Evolutionary conservation across 2,797 vertebrate species (phyloP), one percentile per base, ranked within the genome.

Genomic region (Glossophaga mutica): DNA sequence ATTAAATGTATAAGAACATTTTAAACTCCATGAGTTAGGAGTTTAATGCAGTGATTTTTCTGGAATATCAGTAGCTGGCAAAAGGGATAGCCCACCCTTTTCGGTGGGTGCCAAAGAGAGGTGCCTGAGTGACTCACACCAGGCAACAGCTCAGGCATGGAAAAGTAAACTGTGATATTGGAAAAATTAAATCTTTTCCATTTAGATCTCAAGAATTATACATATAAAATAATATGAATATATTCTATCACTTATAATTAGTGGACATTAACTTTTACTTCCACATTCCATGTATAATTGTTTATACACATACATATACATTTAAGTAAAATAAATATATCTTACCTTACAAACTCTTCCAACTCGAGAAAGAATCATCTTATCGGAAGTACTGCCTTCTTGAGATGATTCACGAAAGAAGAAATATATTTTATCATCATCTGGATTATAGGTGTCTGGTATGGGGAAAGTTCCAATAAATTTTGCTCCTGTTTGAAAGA

Each of bases 341-440:
- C 99, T 99, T 98, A 99, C 99, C 99, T 99, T 99, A 98, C 99
- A 99, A 96, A 99, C 99, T 95, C 99, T 99, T 91, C 99, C 99
- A 96, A 99, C 99, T n/a, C 99, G 98, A 90, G 99, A 99, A 96
- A 99, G 98, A 96, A 99, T 99, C 77, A 98, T 99, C 98, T 99
- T 99, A 98, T 99, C 99, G 65, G 98, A 98, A 1, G 98, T 98
- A 84, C 98, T 99, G 78, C 99, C 98, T 90, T 99, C 99, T 97
- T 99, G 99, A 11, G 99, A 99, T 87, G 99, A 98, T 98, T 99
- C 99, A 14, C 99, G 99, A 98, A 99, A 99, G 98, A 99, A 99
- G 97, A 99, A 99, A 98, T 99, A 99, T 95, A 99, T 99, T 98
- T 99, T 99, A 97, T 99, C 99, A 92, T 99, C 99, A 78, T 99